phyloP scores from a whole-genome alignment of 2,113 vertebrate species.

The Grammomys dolichurus region DNA sequence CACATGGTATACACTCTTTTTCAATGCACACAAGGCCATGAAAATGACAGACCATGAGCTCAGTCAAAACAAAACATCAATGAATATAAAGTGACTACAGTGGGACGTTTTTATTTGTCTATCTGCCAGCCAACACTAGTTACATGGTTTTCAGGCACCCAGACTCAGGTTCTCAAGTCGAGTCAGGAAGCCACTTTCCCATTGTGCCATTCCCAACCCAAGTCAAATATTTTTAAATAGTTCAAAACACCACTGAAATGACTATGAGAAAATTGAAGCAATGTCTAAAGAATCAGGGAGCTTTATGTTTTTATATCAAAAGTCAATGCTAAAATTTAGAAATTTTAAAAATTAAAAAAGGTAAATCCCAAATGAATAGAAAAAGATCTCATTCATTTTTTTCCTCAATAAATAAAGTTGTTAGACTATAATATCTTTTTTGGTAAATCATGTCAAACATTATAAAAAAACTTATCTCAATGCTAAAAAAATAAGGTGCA shows the following conservation, averaged over 20 bases:
- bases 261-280: background rate
- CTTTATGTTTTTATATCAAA: background rate
- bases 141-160: background rate
- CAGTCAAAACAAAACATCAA: background rate
- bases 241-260: background rate
- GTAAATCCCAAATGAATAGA: background rate
- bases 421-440: background rate
- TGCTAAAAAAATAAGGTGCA: background rate
- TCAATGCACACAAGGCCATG: background rate
- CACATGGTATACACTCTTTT: background rate
- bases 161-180: background rate
- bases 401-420: background rate
- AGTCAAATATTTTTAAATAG: background rate
- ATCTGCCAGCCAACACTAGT: background rate
- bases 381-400: background rate
- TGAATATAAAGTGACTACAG: background rate
- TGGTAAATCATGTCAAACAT: background rate
- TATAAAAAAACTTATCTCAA: background rate
- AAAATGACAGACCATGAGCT: background rate
- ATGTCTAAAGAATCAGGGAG: background rate
- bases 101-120: background rate
- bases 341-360: background rate
- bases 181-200: background rate
- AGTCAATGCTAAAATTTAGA: background rate
- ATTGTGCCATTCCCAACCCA: background rate